Conservation (phyloP, 2,113 vertebrate genomes). For the Embiotoca jacksoni region DNA sequence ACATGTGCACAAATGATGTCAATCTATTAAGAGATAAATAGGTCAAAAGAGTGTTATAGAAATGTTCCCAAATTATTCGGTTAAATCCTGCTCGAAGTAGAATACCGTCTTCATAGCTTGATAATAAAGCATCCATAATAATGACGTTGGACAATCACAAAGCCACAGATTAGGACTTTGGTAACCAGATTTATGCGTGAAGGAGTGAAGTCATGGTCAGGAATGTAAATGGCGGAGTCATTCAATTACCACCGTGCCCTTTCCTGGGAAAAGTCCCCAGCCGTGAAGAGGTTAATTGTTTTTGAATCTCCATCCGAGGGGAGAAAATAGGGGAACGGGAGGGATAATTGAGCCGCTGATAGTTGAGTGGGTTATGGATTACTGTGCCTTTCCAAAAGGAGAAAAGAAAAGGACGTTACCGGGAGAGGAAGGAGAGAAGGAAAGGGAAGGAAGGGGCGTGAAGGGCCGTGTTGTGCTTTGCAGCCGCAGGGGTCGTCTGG, state of each 20-base stretch:
- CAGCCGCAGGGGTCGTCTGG: slow-evolving; percentile 88
- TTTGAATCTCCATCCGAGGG: slow-evolving; percentile 83
- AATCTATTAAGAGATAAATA: slow-evolving; percentile 55
- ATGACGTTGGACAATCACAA: slow-evolving; percentile 68
- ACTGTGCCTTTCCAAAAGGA: slow-evolving; percentile 69
- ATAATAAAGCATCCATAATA: slow-evolving; percentile 54
- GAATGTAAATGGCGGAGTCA: slow-evolving; percentile 77
- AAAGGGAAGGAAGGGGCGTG: slow-evolving; percentile 47
- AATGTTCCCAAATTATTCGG: slow-evolving; percentile 51
- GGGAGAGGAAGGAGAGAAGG: slow-evolving; percentile 49
- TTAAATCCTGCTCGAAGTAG: slow-evolving; percentile 52
- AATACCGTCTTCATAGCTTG: slow-evolving; percentile 31
- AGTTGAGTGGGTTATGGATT: slow-evolving; percentile 91
- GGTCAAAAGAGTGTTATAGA: slow-evolving; percentile 52
- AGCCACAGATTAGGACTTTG: slow-evolving; percentile 71
- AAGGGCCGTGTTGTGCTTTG: slow-evolving; percentile 82
- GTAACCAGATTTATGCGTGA: slow-evolving; percentile 71
- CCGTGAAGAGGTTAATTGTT: slow-evolving; percentile 88
- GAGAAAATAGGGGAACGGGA: slow-evolving; percentile 78
- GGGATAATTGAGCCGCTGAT: slow-evolving; percentile 86
- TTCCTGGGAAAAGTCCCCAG: slow-evolving; percentile 76
- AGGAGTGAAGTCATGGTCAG: slow-evolving; percentile 74
- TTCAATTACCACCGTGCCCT: slow-evolving; percentile 75
- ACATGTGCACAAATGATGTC: slow-evolving; percentile 31
- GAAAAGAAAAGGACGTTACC: slow-evolving; percentile 57